Conservation (phyloP, 1,140 invertebrate species). For the Drosophila kikkawai region DNA sequence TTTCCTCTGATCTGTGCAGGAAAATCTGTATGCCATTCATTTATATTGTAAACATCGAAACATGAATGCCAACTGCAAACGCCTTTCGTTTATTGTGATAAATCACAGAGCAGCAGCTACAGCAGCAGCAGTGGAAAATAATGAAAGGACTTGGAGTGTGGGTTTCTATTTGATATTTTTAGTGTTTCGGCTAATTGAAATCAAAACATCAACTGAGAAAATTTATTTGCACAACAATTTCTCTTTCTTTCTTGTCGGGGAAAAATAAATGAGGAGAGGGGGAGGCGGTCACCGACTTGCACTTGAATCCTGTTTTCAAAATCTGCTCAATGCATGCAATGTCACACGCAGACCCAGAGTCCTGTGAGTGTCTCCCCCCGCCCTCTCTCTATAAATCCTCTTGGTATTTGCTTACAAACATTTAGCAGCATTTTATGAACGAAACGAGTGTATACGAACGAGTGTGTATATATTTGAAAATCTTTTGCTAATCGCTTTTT, state of each 20-base stretch:
- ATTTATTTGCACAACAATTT: slow-evolving; percentile 71
- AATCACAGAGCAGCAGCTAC: slow-evolving; percentile 48
- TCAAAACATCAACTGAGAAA: slow-evolving; percentile 57
- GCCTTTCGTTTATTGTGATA: slow-evolving; percentile 79
- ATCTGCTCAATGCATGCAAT: slow-evolving; percentile 42
- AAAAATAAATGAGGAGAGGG: slow-evolving; percentile 17
- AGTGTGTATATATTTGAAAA: slow-evolving; percentile 20
- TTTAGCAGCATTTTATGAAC: slow-evolving; percentile 74
- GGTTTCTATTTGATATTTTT: slow-evolving; percentile 70
- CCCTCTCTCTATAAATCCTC: neutral
- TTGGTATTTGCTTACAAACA: slow-evolving; percentile 72
- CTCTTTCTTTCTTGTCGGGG: neutral
- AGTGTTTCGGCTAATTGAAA: slow-evolving; percentile 77
- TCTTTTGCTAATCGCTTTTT: slow-evolving; percentile 72
- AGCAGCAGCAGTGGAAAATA: slow-evolving; percentile 6
- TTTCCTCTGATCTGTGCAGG: slow-evolving; percentile 38
- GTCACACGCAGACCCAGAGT: slow-evolving; percentile 36
- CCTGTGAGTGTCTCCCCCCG: neutral
- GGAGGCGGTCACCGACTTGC: slow-evolving; percentile 26
- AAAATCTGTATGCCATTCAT: slow-evolving; percentile 77
- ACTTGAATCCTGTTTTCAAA: slow-evolving; percentile 26
- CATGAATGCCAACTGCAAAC: slow-evolving; percentile 21
- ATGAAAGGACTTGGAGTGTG: slow-evolving; percentile 2
- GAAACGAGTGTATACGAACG: neutral
- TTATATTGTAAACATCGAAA: slow-evolving; percentile 63